Evolutionary conservation across 2,888 invertebrate genomes (phyloP), one percentile per base, ranked within the genome.

Genomic region (Odontocolon sp.): DNA sequence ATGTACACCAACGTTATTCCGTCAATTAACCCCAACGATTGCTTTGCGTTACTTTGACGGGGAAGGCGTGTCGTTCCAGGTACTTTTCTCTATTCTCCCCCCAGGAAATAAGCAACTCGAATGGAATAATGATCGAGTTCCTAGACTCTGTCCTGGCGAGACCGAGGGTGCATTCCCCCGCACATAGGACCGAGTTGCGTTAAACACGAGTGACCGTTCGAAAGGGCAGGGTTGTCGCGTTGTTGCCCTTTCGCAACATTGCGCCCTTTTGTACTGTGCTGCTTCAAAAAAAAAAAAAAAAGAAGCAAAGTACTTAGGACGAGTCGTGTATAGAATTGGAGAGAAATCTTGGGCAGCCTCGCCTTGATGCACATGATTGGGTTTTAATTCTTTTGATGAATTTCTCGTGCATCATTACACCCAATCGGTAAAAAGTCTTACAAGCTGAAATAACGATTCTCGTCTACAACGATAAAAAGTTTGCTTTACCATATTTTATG

Each of bases 51-150:
- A 45, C 33, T n/a, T 50, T 36, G 23, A 23, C 36, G 54, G 31
- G 31, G 9, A 33, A 54, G 54, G 54, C 31, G 54, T 31, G 54
- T 16, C 54, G 33, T 54, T 54, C 9, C 14, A n/a, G n/a, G n/a
- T 3, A 33, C 9, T 31, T 1, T 18, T 33, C 33, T 5, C 50
- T 8, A 26, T 28, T 50, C 26, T 33, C 26, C 38, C 16, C 11
- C 56, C 36, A 18, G 63, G 33, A 64, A 64, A 50, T 47, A 50
- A 38, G 36, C 36, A 38, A 50, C 63, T 64, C 63, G 50, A 50
- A 50, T 64, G 63, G 63, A 64, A 64, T 64, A 64, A 64, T 64
- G 50, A 64, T 38, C 26, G 50, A 16, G 31, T 47, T 36, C 63
- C 36, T 36, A 36, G 36, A 36, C 63, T 64, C 50, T 64, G 47